Conservation (phyloP, 2,888 invertebrate species). For the Eucriotettix oculatus region DNA sequence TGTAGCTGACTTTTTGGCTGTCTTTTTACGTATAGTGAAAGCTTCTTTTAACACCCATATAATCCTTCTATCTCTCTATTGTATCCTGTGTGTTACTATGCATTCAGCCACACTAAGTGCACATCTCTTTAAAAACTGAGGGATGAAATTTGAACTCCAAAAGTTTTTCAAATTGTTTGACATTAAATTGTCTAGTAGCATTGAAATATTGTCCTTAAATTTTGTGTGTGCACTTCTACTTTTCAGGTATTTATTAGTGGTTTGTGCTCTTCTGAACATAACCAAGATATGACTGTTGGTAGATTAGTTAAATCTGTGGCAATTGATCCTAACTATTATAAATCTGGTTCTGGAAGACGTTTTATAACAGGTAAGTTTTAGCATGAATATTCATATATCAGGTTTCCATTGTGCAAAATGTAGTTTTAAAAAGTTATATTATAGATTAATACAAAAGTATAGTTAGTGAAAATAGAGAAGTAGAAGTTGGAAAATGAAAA, state of each 20-base stretch:
- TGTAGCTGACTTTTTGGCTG: too few species aligned
- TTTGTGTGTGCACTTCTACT: constrained; percentile 8
- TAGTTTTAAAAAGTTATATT: neutral
- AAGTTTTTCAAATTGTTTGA: too few species aligned
- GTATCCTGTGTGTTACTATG: too few species aligned
- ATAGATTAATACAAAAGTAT: neutral
- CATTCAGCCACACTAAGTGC: too few species aligned
- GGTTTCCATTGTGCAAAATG: neutral
- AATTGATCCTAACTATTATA: constrained; percentile 67
- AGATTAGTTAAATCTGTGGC: constrained; percentile 73
- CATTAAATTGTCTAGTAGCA: too few species aligned
- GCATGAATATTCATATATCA: constrained; percentile 9
- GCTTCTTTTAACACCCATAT: too few species aligned
- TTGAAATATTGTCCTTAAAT: too few species aligned
- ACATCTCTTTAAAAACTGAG: too few species aligned
- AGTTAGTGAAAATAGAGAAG: neutral
- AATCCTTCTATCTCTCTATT: too few species aligned
- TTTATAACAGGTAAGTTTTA: constrained; percentile 56
- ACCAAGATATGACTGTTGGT: constrained; percentile 59
- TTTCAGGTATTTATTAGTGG: constrained; percentile 62
- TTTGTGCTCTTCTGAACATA: constrained; percentile 68
- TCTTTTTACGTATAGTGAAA: too few species aligned
- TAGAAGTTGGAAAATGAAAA: neutral
- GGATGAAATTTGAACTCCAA: too few species aligned
- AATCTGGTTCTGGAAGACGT: constrained; percentile 55